Conservation (phyloP, 1,140 invertebrate species). For the Pectinophora gossypiella region DNA sequence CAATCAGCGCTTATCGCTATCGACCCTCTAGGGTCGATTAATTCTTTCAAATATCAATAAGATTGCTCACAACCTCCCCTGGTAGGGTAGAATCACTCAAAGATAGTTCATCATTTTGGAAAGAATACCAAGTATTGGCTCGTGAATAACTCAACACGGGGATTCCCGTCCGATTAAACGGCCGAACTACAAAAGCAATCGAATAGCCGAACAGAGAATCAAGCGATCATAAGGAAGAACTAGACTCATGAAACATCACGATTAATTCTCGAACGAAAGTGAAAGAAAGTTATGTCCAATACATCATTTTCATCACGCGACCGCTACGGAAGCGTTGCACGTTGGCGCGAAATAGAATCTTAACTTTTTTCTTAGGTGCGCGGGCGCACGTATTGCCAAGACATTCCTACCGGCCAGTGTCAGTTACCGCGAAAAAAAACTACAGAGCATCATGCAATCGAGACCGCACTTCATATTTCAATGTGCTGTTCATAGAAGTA, state of each 20-base stretch:
- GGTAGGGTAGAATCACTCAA: too few species aligned
- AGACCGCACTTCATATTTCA: too few species aligned
- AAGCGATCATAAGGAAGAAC: conserved; percentile 33
- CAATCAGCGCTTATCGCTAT: too few species aligned
- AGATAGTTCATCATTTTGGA: too few species aligned
- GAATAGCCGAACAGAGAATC: not conserved
- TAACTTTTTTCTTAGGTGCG: conserved; percentile 51
- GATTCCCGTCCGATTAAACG: too few species aligned
- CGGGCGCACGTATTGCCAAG: conserved; percentile 27
- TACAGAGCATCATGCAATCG: conserved; percentile 30
- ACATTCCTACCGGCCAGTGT: conserved; percentile 60
- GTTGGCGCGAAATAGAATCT: conserved; percentile 59
- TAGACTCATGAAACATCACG: conserved; percentile 23
- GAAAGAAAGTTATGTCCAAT: conserved; percentile 63
- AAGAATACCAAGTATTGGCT: too few species aligned
- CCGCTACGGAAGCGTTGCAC: conserved; percentile 52
- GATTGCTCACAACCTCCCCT: too few species aligned
- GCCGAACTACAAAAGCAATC: too few species aligned
- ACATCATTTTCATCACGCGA: conserved; percentile 70
- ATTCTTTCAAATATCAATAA: too few species aligned
- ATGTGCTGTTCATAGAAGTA: too few species aligned
- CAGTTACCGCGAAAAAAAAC: conserved; percentile 50
- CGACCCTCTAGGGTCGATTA: too few species aligned
- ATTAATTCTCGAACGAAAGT: conserved; percentile 51
- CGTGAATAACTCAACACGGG: too few species aligned